Conservation (phyloP, 2,113 vertebrate genomes). For the Bubo bubo region DNA sequence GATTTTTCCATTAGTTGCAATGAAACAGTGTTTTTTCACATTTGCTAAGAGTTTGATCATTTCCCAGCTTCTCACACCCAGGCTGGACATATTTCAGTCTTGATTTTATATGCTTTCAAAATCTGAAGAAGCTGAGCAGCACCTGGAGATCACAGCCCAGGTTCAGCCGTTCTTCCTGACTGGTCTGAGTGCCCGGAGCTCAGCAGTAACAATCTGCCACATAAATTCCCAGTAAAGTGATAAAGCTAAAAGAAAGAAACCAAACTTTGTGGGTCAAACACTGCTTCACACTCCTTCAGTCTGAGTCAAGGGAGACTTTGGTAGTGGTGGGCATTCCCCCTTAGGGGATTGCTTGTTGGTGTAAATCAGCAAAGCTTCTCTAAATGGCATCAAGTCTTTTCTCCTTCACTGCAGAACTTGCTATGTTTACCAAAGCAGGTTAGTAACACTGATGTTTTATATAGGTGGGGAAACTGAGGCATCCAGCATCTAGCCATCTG, state of each 20-base stretch:
- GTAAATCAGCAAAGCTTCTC: neutral
- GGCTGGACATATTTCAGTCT: neutral
- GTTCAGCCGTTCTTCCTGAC: neutral
- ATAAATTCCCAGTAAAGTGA: neutral
- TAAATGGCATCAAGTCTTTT: neutral
- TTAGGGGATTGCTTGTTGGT: neutral
- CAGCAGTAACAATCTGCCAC: neutral
- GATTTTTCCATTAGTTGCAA: neutral
- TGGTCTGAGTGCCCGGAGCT: accelerated
- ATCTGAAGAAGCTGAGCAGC: neutral
- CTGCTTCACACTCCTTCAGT: neutral
- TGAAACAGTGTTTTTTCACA: neutral
- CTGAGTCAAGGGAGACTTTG: neutral
- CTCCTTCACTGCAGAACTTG: neutral
- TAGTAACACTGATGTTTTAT: neutral
- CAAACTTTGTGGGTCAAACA: neutral
- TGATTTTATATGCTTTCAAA: neutral
- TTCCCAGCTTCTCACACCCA: neutral
- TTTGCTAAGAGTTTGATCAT: neutral
- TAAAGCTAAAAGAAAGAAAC: neutral
- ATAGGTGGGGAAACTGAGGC: neutral
- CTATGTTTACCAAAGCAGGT: neutral
- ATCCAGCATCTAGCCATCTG: neutral
- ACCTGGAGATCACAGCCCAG: neutral
- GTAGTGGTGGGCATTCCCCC: neutral